phyloP scores from a whole-genome alignment of 2,797 vertebrate species.

The Cephalopachus bancanus region DNA sequence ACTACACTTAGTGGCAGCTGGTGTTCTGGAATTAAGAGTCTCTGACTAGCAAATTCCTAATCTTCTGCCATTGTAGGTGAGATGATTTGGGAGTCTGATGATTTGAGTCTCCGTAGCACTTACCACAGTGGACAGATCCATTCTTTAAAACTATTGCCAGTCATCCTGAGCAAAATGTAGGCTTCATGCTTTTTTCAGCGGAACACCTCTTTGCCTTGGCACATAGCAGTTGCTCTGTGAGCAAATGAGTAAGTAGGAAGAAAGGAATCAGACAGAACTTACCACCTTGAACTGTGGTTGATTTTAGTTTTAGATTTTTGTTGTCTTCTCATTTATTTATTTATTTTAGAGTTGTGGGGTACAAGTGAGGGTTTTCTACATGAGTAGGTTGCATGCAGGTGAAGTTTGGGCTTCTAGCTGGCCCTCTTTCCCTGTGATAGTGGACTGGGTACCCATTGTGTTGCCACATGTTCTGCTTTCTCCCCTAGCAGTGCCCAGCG shows the following conservation, averaged over 20 bases:
- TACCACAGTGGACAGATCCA: not conserved
- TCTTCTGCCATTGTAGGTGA: not conserved
- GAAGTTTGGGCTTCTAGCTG: no score
- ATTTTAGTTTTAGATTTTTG: not conserved
- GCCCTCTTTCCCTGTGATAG: no score
- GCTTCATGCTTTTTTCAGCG: not conserved
- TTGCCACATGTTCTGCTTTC: no score
- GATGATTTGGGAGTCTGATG: not conserved
- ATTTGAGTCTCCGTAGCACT: not conserved
- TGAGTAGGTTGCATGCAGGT: no score
- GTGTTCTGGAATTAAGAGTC: not conserved
- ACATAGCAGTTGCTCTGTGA: not conserved
- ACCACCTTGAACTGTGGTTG: no score
- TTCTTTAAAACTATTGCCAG: not conserved
- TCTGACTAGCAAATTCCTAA: not conserved
- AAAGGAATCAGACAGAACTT: not conserved
- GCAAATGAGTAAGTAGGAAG: not conserved
- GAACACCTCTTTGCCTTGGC: not conserved
- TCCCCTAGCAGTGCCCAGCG: no score
- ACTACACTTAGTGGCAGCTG: not conserved
- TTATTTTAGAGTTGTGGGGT: no score
- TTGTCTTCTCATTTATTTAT: not conserved
- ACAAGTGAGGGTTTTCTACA: no score
- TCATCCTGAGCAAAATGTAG: not conserved
- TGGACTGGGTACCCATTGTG: no score